Conservation (phyloP, 1,140 invertebrate species). For the Drosophila parvula region DNA sequence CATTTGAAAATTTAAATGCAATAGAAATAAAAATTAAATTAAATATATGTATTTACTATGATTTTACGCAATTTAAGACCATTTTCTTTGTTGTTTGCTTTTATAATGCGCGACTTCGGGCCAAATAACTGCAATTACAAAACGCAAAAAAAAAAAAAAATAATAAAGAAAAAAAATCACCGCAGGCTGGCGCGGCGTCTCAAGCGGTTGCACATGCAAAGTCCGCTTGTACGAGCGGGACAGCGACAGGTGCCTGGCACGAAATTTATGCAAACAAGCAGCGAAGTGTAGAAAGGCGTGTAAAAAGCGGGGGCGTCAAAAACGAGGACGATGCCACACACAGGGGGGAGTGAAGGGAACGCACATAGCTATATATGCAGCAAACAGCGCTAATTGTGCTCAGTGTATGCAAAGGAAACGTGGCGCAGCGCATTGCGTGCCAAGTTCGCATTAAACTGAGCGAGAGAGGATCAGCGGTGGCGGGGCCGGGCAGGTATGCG, state of each 20-base stretch:
- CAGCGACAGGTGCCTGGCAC: slow-evolving; percentile 62
- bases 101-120: slow-evolving; percentile 49
- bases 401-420: slow-evolving; percentile 59
- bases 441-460: slow-evolving; percentile 68
- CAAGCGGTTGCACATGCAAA: slow-evolving; percentile 77
- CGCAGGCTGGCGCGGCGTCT: slow-evolving; percentile 36
- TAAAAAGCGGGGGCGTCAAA: slow-evolving; percentile 50
- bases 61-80: slow-evolving; percentile 49
- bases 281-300: slow-evolving; percentile 80
- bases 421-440: slow-evolving; percentile 49
- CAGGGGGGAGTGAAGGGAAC: slow-evolving; percentile 26
- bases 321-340: not conserved
- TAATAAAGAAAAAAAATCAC: slow-evolving; percentile 18
- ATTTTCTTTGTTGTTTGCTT: slow-evolving; percentile 52
- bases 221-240: slow-evolving; percentile 27
- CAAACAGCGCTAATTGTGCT: slow-evolving; percentile 69
- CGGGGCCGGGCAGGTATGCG: slow-evolving; percentile 1
- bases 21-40: slow-evolving; percentile 56
- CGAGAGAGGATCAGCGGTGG: slow-evolving; percentile 20
- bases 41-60: slow-evolving; percentile 52
- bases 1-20: slow-evolving; percentile 67
- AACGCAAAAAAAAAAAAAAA: slow-evolving; percentile 39
- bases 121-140: slow-evolving; percentile 77
- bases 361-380: slow-evolving; percentile 17
- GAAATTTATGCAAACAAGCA: slow-evolving; percentile 81